Evolutionary conservation across 2,888 invertebrate species (phyloP), one percentile per base, ranked within the genome.

Genomic region (Nasonia oneida): DNA sequence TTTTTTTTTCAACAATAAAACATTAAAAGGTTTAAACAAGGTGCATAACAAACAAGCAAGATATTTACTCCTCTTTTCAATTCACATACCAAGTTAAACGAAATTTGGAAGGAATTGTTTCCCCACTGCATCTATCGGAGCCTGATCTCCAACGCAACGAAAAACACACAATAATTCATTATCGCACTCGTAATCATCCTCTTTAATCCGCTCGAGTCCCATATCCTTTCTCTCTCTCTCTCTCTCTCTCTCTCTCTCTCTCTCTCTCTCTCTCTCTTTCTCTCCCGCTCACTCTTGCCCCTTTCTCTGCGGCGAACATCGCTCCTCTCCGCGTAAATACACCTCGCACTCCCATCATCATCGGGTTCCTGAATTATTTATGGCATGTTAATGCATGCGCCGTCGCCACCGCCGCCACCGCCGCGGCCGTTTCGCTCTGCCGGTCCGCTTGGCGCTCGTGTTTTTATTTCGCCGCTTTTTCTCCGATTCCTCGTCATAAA

Each of bases 311-410:
- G 18, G 57, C 42, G n/a, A 71, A 39, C 15, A 37, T 37, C 5
- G 18, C 8, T 71, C n/a, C 39, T 71, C 70, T 70, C 29, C 18
- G 1, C 70, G 4, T n/a, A n/a, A 18, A 71, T 42, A 37, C 37
- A 39, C 39, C 15, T 18, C 6, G n/a, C 6, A 18, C 57, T 18
- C 5, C 15, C 57, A n/a, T 57, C 39, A 10, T 71, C 71, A 15
- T 39, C 42, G 71, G 15, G 10, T 84, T 57, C 37, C 75, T 79
- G 79, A 74, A 80, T 84, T 75, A 84, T 84, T 84, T 79, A 84
- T 80, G 74, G 67, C 75, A 67, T 74, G 84, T 75, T 79, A 75
- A 80, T 80, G 70, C 33, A 23, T 6, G 23, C 50, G 53, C 37
- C 37, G 37, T 5, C 53, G 2, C 53, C 18, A 15, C 53, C 37